These are phyloP conservation scores for Drosophila neutralis DNA, from an alignment of 2,888 invertebrate genomes.

Conservation along the genomic window DNA sequence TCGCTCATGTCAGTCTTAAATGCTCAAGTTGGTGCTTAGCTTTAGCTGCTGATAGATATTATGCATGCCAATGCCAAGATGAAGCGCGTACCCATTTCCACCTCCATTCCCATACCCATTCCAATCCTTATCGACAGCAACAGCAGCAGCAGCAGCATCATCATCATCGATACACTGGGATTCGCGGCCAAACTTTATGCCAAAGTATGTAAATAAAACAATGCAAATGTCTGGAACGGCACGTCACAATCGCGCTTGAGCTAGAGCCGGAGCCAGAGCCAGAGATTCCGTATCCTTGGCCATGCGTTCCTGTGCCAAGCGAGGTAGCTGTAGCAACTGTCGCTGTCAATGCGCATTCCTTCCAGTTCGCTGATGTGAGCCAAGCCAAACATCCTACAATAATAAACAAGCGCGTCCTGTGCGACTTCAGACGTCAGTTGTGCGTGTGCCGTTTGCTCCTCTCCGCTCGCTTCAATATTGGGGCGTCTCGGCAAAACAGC, in stretches of 20 bases:
- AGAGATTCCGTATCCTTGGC: conserved; percentile 27
- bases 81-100: conserved; percentile 1
- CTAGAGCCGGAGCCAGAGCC: conserved; percentile 3
- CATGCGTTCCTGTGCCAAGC: conserved; percentile 10
- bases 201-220: conserved; percentile 76
- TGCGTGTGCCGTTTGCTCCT: conserved; percentile 21
- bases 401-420: conserved; percentile 73
- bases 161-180: conserved; percentile 46
- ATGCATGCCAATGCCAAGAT: conserved; percentile 44
- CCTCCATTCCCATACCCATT: not conserved
- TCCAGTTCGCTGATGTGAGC: conserved; percentile 79
- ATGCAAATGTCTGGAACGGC: conserved; percentile 68
- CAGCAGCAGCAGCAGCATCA: conserved; percentile 9
- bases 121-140: not conserved
- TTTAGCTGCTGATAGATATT: conserved; percentile 65
- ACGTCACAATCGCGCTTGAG: conserved; percentile 19
- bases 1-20: conserved; percentile 55
- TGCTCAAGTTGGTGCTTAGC: conserved; percentile 59
- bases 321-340: conserved; percentile 52
- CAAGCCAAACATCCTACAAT: conserved; percentile 75
- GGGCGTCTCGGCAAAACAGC: conserved; percentile 37
- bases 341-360: conserved; percentile 75
- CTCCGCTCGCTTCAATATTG: not conserved
- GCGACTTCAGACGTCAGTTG: conserved; percentile 61
- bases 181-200: conserved; percentile 53